phyloP scores from a whole-genome alignment of 2,888 invertebrate genomes.

The Lymantria dispar region DNA sequence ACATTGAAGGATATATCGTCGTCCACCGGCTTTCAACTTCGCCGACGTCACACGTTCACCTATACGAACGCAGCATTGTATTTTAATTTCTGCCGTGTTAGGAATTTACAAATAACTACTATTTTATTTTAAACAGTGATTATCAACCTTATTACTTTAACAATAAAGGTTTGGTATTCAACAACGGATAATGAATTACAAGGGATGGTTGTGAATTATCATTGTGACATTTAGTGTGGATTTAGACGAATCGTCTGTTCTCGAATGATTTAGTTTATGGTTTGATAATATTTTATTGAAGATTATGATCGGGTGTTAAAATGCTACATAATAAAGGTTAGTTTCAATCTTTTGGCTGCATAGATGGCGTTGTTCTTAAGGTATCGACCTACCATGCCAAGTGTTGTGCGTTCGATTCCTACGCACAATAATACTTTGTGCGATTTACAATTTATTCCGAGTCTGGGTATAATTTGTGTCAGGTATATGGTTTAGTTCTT shows the following conservation, averaged over 20 bases:
- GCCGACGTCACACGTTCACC: constrained; percentile 69
- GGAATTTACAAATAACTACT: constrained; percentile 60
- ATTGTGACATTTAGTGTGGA: constrained; percentile 39
- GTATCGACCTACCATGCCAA: not conserved
- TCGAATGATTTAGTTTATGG: constrained; percentile 30
- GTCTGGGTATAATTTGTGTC: no score
- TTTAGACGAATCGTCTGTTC: constrained; percentile 42
- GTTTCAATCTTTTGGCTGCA: not conserved
- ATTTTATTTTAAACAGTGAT: constrained; percentile 27
- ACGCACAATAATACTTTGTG: no score
- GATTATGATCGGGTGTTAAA: constrained; percentile 13
- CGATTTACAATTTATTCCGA: no score
- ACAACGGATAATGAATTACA: constrained; percentile 24
- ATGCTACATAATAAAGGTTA: constrained; percentile 1
- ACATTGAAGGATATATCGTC: constrained; percentile 67
- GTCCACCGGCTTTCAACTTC: constrained; percentile 65
- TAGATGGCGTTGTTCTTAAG: not conserved
- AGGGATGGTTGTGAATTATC: constrained; percentile 35
- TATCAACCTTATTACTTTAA: constrained; percentile 19
- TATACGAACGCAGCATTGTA: constrained; percentile 68
- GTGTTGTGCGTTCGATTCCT: no score
- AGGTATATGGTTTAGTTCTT: no score
- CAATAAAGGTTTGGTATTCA: constrained; percentile 8
- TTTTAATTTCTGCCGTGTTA: constrained; percentile 69
- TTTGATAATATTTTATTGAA: constrained; percentile 31